phyloP scores from a whole-genome alignment of 2,113 vertebrate species.

The Marmota flaviventris region DNA sequence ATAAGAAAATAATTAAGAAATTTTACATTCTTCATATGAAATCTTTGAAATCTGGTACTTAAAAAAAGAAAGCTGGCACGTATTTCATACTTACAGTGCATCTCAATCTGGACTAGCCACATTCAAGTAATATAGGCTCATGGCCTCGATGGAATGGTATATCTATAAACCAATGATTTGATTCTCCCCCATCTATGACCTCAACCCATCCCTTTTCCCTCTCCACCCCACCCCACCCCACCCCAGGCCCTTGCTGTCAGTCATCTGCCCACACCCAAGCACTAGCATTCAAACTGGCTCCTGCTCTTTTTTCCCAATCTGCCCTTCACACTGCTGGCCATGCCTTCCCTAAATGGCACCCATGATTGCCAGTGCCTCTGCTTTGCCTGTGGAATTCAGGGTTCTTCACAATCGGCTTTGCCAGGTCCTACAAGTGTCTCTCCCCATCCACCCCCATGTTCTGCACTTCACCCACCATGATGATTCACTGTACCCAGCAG shows the following conservation, averaged over 20 bases:
- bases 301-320: background rate
- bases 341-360: no score
- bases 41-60: background rate
- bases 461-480: accelerated
- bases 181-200: background rate
- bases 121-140: accelerated
- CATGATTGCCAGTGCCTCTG: background rate
- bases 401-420: background rate
- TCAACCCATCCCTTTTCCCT: background rate
- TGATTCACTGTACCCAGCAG: no score
- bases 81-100: no score
- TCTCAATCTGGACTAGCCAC: background rate
- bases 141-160: background rate
- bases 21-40: background rate
- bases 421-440: background rate
- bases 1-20: background rate
- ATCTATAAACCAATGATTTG: background rate
- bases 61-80: background rate
- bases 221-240: background rate
- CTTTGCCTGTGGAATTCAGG: background rate
- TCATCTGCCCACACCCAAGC: background rate
- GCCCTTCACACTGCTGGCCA: background rate
- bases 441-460: no score
- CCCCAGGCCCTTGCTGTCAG: background rate
- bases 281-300: background rate